Evolutionary conservation across 2,888 invertebrate species (phyloP), one percentile per base, ranked within the genome.

Genomic region (Luperina nickerlii): DNA sequence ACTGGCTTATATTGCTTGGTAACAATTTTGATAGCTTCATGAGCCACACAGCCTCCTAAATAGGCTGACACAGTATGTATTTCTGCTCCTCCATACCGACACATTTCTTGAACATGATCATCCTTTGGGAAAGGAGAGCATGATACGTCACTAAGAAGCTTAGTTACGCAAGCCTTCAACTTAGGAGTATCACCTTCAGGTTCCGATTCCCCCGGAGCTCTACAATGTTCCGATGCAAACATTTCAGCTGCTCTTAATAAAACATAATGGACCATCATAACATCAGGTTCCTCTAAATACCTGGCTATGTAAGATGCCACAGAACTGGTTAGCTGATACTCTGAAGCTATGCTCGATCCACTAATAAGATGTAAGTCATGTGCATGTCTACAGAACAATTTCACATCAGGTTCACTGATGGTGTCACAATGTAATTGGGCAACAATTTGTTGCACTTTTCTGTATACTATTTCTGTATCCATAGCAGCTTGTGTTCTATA

Each of bases 1-100:
- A 99, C 97, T 62, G 99, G 99, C 92, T 99, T 98, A 95, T 99
- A 99, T 96, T 99, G 99, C 92, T 98, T 98, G 5, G 99, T 99
- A 77, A 99, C 97, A 79, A 99, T 97, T 97, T 99, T 99, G 86
- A 99, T 99, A 8, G 98, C 98, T 97, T 99, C 99, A 92, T 99
- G 99, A 13, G 99, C 99, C 48, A 98, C 98, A 93, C 99, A 98
- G 7, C 99, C 99, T 84, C 98, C 98, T 87, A 99, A 97, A 93
- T 98, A 99, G 11, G 99, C 98, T 20, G 99, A 99, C 20, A 99
- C 98, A 54, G 99, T 98, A 95, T 99, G 99, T 81, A 99, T 97
- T 95, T 99, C 99, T 18, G 98, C 98, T 18, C 99, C 99, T 20
- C 99, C 99, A 95, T 99, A 99, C 57, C 99, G 98, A 92, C 99